phyloP scores from a whole-genome alignment of 2,888 invertebrate genomes.

The Podotricha telesiphe region DNA sequence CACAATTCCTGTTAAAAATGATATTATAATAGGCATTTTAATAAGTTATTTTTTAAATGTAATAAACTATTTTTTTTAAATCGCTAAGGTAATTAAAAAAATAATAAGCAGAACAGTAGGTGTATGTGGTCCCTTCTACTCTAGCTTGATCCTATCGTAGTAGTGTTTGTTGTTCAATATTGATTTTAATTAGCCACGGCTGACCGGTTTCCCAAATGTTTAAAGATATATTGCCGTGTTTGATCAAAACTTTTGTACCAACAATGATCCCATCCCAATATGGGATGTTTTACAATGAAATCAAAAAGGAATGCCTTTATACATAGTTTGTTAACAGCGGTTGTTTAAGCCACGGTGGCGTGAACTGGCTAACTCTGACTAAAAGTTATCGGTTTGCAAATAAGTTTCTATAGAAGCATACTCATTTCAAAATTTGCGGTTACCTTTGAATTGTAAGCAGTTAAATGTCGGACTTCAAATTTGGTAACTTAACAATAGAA shows the following conservation, averaged over 20 bases:
- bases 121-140: background rate
- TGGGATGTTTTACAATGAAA: slow-evolving; percentile 47
- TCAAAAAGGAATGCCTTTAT: slow-evolving; percentile 63
- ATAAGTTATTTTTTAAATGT: background rate
- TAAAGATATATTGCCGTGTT: slow-evolving; percentile 43
- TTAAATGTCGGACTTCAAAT: slow-evolving; percentile 80
- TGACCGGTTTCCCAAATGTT: slow-evolving; percentile 36
- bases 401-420: slow-evolving; percentile 78
- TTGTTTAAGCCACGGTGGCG: slow-evolving; percentile 57
- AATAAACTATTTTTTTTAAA: background rate
- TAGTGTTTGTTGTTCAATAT: slow-evolving; percentile 30
- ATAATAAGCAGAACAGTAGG: background rate
- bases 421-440: slow-evolving; percentile 80
- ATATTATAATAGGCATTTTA: too few relatives aligned
- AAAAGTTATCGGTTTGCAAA: slow-evolving; percentile 81
- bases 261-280: slow-evolving; percentile 43
- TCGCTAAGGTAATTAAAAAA: background rate
- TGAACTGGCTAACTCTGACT: slow-evolving; percentile 67
- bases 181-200: slow-evolving; percentile 39
- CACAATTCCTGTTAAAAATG: too few relatives aligned
- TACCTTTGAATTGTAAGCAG: slow-evolving; percentile 83
- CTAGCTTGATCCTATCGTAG: background rate
- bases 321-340: slow-evolving; percentile 66
- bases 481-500: slow-evolving; percentile 80
- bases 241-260: slow-evolving; percentile 42